Base-by-base conservation (phyloP, 1,140 invertebrate genomes). In the Drosophila pallidifrons region DNA sequence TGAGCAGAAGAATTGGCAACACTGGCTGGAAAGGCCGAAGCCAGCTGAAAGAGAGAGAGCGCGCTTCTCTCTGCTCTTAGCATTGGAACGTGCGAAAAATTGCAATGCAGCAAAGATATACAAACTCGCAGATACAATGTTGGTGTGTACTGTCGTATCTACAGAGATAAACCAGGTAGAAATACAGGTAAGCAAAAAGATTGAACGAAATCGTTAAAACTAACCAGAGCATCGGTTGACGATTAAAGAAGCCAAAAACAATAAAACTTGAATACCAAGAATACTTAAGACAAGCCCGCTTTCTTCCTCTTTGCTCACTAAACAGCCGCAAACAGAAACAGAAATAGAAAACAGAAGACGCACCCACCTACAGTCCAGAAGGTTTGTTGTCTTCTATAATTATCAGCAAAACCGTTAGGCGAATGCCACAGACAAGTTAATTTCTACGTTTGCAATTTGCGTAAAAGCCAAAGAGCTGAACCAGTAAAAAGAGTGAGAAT, bases 11-110 rank as follows among this genome's bases (percentile, higher is more conserved):
- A n/a, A n/a, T n/a, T n/a, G n/a, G n/a, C n/a, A n/a, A n/a, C n/a
- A n/a, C 15, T 69, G 28, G 5, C 15, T 69, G 28, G 28, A 52
- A 58, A 71, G 49, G 25, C 54, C 38, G 65, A 55, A 41, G 15
- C 5, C n/a, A 20, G 38, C 10, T 46, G 6, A 10, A 28, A 51
- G 46, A 49, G 38, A 68, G 51, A 41, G 20, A 25, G 51, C 35
- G 60, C 13, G 15, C 32, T 25, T 25, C 28, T 32, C 8, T 54
- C 6, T 16, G 30, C 43, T 20, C 66, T n/a, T 49, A 67, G 43
- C 64, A 67, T 61, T 67, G 73, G 78, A 81, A 85, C 74, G 73
- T 86, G 82, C 81, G 64, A 85, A 85, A 82, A 80, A 83, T 77
- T 59, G 77, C 73, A 83, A 83, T 72, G 58, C 72, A 82, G 45